Conservation (phyloP, 53 echinoderm and acorn worm species). For the Temnopleurus reevesii region DNA sequence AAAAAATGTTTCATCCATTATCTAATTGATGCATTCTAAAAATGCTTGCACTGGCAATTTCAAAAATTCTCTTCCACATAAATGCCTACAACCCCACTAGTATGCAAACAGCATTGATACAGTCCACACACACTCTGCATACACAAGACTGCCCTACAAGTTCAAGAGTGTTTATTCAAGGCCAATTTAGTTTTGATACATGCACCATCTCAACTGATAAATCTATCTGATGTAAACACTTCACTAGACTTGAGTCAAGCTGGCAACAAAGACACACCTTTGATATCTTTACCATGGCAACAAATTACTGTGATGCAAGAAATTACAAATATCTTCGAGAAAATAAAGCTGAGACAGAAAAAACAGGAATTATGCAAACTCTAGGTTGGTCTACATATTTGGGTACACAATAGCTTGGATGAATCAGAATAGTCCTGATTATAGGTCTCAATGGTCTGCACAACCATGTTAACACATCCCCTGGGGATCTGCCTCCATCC, state of each 20-base stretch:
- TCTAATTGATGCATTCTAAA: not conserved
- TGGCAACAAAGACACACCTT: constrained; percentile 3
- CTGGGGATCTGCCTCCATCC: too few relatives aligned
- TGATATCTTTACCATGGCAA: not conserved
- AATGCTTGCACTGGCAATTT: not conserved
- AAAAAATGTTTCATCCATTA: too few relatives aligned
- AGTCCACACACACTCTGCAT: constrained; percentile 16
- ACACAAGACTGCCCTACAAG: constrained; percentile 6
- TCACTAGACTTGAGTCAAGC: not conserved
- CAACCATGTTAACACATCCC: too few relatives aligned
- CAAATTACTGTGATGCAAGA: not conserved
- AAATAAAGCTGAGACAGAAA: too few relatives aligned
- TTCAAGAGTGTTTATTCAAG: constrained; percentile 49
- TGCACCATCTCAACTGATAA: constrained; percentile 42
- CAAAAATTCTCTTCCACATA: not conserved
- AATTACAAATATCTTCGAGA: not conserved
- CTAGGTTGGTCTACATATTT: too few relatives aligned
- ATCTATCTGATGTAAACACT: constrained; percentile 59
- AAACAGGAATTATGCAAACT: too few relatives aligned
- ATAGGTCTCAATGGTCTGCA: too few relatives aligned
- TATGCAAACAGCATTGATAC: not conserved
- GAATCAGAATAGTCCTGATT: too few relatives aligned
- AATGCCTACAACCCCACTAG: not conserved
- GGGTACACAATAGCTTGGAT: too few relatives aligned
- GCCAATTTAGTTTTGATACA: constrained; percentile 51